Conservation (phyloP, 2,113 vertebrate species). For the Propithecus coquereli region DNA sequence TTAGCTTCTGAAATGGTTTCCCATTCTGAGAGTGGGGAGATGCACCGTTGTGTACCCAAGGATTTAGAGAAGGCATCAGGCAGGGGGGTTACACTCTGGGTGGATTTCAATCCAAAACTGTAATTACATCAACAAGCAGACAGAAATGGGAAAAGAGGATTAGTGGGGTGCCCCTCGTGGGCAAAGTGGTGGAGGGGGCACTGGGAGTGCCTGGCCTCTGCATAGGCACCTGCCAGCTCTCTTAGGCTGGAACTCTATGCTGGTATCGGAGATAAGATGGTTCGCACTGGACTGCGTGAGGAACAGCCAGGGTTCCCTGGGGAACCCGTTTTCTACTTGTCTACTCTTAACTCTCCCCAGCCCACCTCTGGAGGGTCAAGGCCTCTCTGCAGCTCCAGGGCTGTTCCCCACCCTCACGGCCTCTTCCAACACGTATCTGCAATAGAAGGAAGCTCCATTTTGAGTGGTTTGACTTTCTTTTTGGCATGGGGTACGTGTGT, state of each 20-base stretch:
- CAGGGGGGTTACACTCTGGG: constrained; percentile 70
- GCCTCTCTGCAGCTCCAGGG: neutral
- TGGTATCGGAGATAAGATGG: neutral
- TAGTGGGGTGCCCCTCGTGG: constrained; percentile 38
- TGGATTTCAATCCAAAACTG: constrained; percentile 81
- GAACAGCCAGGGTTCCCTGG: neutral
- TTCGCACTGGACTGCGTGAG: fast-evolving
- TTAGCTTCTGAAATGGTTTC: constrained; percentile 73
- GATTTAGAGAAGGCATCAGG: constrained; percentile 79
- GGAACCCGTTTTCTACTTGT: neutral
- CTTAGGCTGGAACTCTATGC: neutral
- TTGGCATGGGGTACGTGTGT: no score
- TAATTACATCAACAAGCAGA: constrained; percentile 83
- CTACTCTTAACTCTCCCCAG: neutral
- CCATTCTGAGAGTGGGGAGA: constrained; percentile 59
- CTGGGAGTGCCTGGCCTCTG: neutral
- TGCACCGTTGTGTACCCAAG: constrained; percentile 66
- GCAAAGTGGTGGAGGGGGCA: neutral
- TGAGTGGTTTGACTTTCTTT: neutral
- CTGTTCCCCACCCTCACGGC: fast-evolving
- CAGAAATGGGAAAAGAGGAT: constrained; percentile 82
- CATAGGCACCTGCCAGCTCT: neutral
- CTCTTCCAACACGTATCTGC: fast-evolving
- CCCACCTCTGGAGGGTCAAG: neutral
- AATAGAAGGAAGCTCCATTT: neutral